Conservation (phyloP, 2,888 invertebrate genomes). For the Cephus pygmeus region DNA sequence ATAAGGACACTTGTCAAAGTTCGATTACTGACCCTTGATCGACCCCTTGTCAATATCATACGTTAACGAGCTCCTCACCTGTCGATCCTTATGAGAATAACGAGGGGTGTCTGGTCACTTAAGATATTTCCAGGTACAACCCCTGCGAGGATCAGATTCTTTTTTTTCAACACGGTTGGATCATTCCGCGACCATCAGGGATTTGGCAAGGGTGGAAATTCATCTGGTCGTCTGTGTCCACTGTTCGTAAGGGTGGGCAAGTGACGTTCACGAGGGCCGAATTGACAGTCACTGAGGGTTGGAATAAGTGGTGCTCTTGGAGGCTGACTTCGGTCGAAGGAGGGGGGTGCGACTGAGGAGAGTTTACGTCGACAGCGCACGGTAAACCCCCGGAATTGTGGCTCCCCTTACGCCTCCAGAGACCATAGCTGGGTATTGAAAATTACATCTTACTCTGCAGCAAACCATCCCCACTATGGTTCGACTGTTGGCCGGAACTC, state of each 20-base stretch:
- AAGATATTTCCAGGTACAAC: not conserved
- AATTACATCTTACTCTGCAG: conserved; percentile 62
- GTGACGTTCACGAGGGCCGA: not conserved
- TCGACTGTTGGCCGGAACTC: not conserved
- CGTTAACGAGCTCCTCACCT: not conserved
- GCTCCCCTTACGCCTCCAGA: conserved; percentile 54
- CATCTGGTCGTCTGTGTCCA: not conserved
- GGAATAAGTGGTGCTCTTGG: conserved; percentile 48
- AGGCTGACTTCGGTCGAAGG: conserved; percentile 33
- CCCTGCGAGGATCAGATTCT: not conserved
- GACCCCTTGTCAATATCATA: not conserved
- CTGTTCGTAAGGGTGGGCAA: not conserved
- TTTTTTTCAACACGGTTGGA: not conserved
- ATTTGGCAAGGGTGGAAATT: not conserved
- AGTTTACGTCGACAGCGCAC: conserved; percentile 64
- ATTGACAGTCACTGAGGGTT: conserved; percentile 46
- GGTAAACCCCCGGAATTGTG: conserved; percentile 64
- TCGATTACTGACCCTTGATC: not conserved
- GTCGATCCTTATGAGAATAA: not conserved
- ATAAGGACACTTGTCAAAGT: not conserved
- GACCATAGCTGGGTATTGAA: conserved; percentile 57
- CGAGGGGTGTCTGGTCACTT: not conserved
- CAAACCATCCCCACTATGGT: conserved; percentile 22
- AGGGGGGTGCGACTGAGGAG: conserved; percentile 54
- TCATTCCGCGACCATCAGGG: not conserved